Base-by-base conservation (phyloP, 2,113 vertebrate species). In the Urocynchramus pylzowi region DNA sequence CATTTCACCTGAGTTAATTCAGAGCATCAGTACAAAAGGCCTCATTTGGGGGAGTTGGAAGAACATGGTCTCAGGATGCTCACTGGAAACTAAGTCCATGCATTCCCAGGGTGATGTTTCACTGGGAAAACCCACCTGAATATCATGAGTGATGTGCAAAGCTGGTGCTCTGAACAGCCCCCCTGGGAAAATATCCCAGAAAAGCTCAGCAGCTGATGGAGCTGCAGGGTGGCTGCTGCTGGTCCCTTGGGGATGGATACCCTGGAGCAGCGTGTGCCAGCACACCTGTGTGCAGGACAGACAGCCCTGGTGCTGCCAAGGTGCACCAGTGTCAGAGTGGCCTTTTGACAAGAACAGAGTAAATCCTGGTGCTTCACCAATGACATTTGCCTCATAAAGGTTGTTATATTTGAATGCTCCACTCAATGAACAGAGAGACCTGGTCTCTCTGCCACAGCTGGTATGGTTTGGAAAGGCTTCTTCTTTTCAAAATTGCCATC, bases 261-360 rank as follows among this genome's bases (percentile, higher is more conserved):
- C 24, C 67, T 5, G 2, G 41, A 47, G 61, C 79, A 85, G 35
- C 0, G 0, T 37, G 64, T 56, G 37, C 59, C 4, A 2, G 10
- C 1, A 1, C 2, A 4, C 12, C 67, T 0, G 0, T 7, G 57
- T 2, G 1, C 2, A 5, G 71, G 47, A 67, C 28, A 71, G n/a
- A 11, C 10, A 5, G 42, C 21, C 57, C 59, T 14, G 8, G 45
- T 8, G 24, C 70, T 82, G 60, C 31, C 33, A 33, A 23, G 8
- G 9, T 30, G 52, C 7, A 37, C 35, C 42, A 44, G 71, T 1
- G 9, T 23, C 85, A 86, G 59, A 57, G 26, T 4, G 3, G 59
- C 44, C 42, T 82, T 87, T 87, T 17, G 77, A 75, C 23, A 87
- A 81, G n/a, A 61, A 59, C 50, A 74, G 64, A 89, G 35, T 16